Evolutionary conservation across 2,797 vertebrate genomes (phyloP).

Genomic region (Capromys pilorides): DNA sequence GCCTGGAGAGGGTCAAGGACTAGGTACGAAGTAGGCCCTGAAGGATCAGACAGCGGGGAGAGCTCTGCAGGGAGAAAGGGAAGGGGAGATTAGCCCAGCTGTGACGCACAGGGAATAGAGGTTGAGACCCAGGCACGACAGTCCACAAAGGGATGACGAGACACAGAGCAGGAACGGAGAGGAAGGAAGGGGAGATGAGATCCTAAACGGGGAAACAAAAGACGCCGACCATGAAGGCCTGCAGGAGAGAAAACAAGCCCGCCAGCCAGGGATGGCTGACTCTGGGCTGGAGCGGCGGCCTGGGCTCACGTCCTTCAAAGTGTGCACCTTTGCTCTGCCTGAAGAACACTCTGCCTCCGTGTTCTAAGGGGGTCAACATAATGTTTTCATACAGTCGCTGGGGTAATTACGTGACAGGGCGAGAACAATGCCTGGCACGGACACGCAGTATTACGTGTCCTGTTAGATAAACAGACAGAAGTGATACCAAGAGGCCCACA

Average conservation of each 20-base stretch:
- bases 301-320: neutral
- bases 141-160: neutral
- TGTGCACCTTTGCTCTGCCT: neutral
- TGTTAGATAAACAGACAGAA: neutral
- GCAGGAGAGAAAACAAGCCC: neutral
- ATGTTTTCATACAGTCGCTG: neutral
- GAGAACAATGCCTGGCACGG: neutral
- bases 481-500: neutral
- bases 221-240: neutral
- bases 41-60: neutral
- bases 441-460: neutral
- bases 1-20: neutral
- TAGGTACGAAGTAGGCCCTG: neutral
- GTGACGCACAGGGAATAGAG: accelerated
- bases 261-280: neutral
- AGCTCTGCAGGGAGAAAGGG: neutral
- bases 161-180: neutral
- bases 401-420: neutral
- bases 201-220: neutral
- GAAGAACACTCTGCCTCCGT: neutral
- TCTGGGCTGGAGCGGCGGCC: neutral
- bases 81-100: neutral
- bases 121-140: neutral
- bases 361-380: neutral
- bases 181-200: neutral